These are phyloP conservation scores for Caenorhabditis inopinata DNA, from an alignment of 1,140 invertebrate species.

Conservation along the genomic window DNA sequence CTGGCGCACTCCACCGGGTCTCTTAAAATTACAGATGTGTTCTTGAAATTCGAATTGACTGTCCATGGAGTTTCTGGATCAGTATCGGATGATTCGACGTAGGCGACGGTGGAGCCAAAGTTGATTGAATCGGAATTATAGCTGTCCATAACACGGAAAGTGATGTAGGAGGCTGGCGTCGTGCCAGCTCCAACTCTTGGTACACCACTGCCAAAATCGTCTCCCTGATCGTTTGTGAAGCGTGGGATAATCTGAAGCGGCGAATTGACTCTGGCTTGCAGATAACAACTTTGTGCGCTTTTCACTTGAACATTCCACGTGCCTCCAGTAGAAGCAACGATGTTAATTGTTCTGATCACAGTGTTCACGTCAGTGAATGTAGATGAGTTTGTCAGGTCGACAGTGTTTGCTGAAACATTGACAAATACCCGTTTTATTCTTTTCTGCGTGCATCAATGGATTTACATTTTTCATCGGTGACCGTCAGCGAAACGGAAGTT, in stretches of 20 bases:
- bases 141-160: slow-evolving; percentile 18
- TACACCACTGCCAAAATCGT: not conserved
- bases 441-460: not conserved
- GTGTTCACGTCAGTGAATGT: slow-evolving; percentile 29
- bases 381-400: not conserved
- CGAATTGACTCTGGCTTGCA: slow-evolving; percentile 16
- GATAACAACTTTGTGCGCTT: not conserved
- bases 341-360: not conserved
- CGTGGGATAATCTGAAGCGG: slow-evolving; percentile 22
- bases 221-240: slow-evolving; percentile 16
- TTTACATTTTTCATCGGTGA: slow-evolving; percentile 7
- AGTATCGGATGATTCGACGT: not conserved
- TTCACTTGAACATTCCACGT: slow-evolving; percentile 7
- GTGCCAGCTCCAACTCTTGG: not conserved
- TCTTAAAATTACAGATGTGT: not conserved
- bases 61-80: not conserved
- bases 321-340: not conserved
- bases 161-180: not conserved
- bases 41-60: not conserved
- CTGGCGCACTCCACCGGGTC: not conserved
- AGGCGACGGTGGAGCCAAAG: not conserved
- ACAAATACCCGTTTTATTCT: not conserved
- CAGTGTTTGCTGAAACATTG: not conserved
- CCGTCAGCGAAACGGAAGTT: not conserved
- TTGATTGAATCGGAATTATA: slow-evolving; percentile 6